Percentiles rank a stretch among this genome's conserved stretches.
Conservation (phyloP, 35 echinoderm and acorn worm species). For the Stichopus chloronotus region DNA sequence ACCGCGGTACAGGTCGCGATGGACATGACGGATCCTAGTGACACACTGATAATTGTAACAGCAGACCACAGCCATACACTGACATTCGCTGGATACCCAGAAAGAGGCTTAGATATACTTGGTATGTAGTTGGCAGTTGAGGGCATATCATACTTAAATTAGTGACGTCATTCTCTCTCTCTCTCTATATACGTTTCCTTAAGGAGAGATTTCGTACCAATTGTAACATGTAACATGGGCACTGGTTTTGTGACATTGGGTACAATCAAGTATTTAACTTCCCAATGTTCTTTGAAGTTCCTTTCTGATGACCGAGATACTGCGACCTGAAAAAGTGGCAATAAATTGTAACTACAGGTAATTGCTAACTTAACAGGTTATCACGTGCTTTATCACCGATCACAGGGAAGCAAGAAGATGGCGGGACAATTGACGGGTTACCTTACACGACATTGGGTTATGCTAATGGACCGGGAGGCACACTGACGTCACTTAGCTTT, state of each 20-base stretch:
- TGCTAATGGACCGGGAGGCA: slow-evolving; percentile 53
- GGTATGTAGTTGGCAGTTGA: slow-evolving; percentile 46
- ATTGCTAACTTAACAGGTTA: no score
- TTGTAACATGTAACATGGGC: no score
- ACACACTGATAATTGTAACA: slow-evolving; percentile 93
- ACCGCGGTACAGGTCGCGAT: slow-evolving; percentile 74
- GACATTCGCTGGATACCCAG: slow-evolving; percentile 64
- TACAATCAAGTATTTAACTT: no score
- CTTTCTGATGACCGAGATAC: no score
- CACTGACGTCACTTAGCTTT: not conserved
- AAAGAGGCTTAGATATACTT: slow-evolving; percentile 81
- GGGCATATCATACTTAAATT: no score
- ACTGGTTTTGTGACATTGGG: no score
- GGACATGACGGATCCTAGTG: slow-evolving; percentile 72
- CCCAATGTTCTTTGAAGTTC: no score
- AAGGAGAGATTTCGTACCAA: no score
- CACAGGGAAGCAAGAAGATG: not conserved
- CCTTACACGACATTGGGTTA: slow-evolving; percentile 60
- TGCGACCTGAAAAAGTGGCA: no score
- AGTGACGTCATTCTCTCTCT: not conserved
- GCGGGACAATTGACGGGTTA: slow-evolving; percentile 36
- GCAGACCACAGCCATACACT: slow-evolving; percentile 89
- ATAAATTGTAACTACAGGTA: no score
- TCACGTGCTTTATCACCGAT: no score
- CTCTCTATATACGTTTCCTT: no score